phyloP scores from a whole-genome alignment of 2,888 invertebrate genomes.

The Hypselothyrea guttata region DNA sequence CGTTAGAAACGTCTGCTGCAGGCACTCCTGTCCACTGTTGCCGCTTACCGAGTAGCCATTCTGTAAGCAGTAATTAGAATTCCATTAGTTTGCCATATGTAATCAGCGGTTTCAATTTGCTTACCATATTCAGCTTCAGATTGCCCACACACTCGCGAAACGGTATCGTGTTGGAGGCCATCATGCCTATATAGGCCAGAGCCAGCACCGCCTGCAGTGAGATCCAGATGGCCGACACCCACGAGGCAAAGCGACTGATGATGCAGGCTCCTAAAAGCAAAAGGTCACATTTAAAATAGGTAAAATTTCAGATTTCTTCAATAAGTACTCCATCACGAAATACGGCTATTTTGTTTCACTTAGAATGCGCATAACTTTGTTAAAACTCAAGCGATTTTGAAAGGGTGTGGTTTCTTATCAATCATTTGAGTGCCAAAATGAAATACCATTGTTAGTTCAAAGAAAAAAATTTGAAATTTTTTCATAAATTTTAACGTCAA shows the following conservation, averaged over 20 bases:
- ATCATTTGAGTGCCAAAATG: too few relatives aligned
- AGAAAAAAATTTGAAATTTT: too few relatives aligned
- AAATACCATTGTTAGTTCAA: too few relatives aligned
- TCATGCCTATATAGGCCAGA: slow-evolving; percentile 81
- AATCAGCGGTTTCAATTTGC: slow-evolving; percentile 10
- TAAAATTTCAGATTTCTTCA: too few relatives aligned
- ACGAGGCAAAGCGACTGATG: slow-evolving; percentile 81
- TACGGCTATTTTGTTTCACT: too few relatives aligned
- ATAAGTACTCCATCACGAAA: too few relatives aligned
- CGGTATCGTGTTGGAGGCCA: slow-evolving; percentile 80
- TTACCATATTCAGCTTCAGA: slow-evolving; percentile 76
- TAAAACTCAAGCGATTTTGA: too few relatives aligned
- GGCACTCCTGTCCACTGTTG: slow-evolving; percentile 80
- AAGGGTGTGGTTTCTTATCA: too few relatives aligned
- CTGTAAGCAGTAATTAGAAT: slow-evolving; percentile 44
- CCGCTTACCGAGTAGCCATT: slow-evolving; percentile 77
- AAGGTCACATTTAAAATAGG: too few relatives aligned
- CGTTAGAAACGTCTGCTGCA: slow-evolving; percentile 81
- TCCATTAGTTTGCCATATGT: neutral
- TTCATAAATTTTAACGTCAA: too few relatives aligned
- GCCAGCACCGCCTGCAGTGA: slow-evolving; percentile 82
- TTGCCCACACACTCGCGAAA: slow-evolving; percentile 81
- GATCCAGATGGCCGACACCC: slow-evolving; percentile 82
- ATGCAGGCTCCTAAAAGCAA: slow-evolving; percentile 79
- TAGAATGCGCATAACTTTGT: too few relatives aligned